Evolutionary conservation across 1,140 invertebrate species (phyloP), one percentile per base, ranked within the genome.

Genomic region (Aphaenogaster rudis): DNA sequence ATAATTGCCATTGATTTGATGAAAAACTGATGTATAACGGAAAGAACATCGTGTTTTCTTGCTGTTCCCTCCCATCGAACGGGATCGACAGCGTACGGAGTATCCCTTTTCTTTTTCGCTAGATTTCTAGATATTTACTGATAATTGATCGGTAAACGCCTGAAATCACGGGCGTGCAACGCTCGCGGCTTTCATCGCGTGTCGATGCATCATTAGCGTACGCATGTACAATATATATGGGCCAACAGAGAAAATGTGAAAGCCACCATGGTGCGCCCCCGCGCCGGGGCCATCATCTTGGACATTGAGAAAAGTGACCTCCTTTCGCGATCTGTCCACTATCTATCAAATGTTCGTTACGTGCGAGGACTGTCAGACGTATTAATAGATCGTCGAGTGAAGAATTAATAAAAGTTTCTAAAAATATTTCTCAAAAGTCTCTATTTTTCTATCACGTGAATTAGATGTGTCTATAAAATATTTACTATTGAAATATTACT

Each of bases 221-320:
- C 11, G 33, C 67, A 76, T 36, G 50, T 74, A 54, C 5, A 28
- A n/a, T 72, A 80, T 54, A 86, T 79, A 69, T 90, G 33, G 79
- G 80, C 67, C 86, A 61, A 69, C 59, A 76, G 64, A 72, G 93
- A 94, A 93, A 93, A 92, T 92, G 93, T 92, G 92, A 94, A 94
- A 94, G 93, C 86, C 63, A 78, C 48, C 28, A 33, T 42, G 17
- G 11, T 42, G n/a, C 63, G 50, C 64, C 72, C 81, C 74, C 63
- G 45, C 72, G 52, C 69, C 71, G 66, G 79, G 61, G 72, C 52
- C 57, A 71, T 86, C 74, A 77, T 63, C 72, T 48, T 50, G 11
- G 77, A 59, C 64, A 72, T 72, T 54, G 71, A 91, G 90, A 91
- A 91, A 92, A 92, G 86, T 92, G 91, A 91, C 92, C 93, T 89